Evolutionary conservation across 2,888 invertebrate genomes (phyloP), one percentile per base, ranked within the genome.

Genomic region (Poecilobothrus nobilitatus): DNA sequence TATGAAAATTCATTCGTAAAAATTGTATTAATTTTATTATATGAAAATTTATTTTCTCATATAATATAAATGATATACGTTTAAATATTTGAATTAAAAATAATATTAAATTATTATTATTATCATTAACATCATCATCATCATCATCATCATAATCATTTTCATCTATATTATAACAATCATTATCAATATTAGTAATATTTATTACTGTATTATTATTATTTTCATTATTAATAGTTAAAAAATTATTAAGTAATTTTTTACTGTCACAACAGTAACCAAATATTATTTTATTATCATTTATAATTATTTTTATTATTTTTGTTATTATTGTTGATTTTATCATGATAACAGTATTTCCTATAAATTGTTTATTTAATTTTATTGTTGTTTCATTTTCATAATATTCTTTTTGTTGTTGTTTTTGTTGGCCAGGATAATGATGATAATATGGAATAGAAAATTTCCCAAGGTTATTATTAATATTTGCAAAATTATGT

Each of bases 1-100:
- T 63, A 63, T 63, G 63, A 63, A 63, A 63, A 63, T 63, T 63
- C 27, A 27, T 63, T 18, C 18, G 27, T 63, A 63, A 27, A 63
- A 63, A 63, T 63, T 63, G 15, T 63, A 63, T 63, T 63, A 63
- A 8, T 15, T 27, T 63, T 63, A 22, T 63, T 9, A 63, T 22
- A 63, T 63, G 22, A 27, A 27, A 63, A 27, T 27, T 63, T 63
- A 63, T 12, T 27, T 12, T 63, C 15, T 12, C 63, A 22, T 18
- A 27, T 15, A 15, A 27, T 2, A 63, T 63, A 27, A 63, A 63
- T 63, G 18, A 22, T 63, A 63, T 63, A 3, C 18, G 15, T 63
- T 27, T 22, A 22, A 63, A 21, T 63, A 63, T 53, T 53, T 53
- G 53, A 53, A 53, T 53, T 53, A 53, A n/a, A 53, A 53, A 53